phyloP scores from a whole-genome alignment of 2,113 vertebrate genomes.

The Platysternon megacephalum region DNA sequence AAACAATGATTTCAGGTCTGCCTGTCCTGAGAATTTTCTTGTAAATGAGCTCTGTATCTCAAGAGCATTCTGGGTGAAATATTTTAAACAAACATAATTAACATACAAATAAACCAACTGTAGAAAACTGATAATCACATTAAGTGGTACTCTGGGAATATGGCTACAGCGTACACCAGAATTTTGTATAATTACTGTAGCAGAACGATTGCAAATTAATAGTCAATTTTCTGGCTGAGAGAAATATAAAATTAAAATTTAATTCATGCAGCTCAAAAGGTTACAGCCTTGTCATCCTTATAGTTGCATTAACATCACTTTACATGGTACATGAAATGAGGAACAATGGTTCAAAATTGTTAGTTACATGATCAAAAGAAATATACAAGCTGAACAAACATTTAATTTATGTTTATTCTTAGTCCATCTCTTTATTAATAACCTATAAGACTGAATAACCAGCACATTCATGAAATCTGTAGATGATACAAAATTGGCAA shows the following conservation, averaged over 20 bases:
- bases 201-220: background rate
- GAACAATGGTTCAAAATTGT: background rate
- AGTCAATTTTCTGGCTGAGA: background rate
- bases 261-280: background rate
- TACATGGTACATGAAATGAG: background rate
- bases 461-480: background rate
- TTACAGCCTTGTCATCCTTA: background rate
- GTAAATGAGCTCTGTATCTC: background rate
- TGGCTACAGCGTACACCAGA: accelerated
- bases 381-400: background rate
- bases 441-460: background rate
- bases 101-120: background rate
- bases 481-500: background rate
- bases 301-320: background rate
- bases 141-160: background rate
- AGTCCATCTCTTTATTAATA: background rate
- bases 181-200: background rate
- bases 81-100: background rate
- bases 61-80: background rate
- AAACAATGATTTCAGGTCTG: background rate
- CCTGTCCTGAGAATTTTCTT: background rate
- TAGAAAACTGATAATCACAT: background rate
- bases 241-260: background rate
- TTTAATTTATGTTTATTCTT: background rate
- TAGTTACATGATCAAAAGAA: background rate